A percentile compares a stretch with the other conserved stretches of the same genome.
Evolutionary conservation across 1,140 invertebrate genomes (phyloP).

Genomic region (Pantala flavescens): DNA sequence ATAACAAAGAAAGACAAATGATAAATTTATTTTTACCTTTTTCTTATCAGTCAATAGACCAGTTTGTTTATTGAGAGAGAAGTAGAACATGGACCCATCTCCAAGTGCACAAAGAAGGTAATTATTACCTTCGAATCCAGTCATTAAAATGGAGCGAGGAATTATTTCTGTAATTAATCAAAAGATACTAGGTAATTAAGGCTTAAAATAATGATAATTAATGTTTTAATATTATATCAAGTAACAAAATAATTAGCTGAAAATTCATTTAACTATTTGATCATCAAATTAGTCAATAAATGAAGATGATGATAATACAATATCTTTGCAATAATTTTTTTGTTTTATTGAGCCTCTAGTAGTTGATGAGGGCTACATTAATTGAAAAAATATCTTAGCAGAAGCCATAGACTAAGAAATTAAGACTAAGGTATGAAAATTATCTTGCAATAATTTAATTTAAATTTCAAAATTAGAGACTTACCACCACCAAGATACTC

Average conservation of each 20-base stretch:
- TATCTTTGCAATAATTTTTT: too few relatives aligned
- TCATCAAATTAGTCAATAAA: too few relatives aligned
- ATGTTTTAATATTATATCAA: slow-evolving; percentile 20
- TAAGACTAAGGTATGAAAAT: too few relatives aligned
- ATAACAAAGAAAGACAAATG: neutral
- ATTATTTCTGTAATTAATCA: slow-evolving; percentile 68
- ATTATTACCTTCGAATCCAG: slow-evolving; percentile 83
- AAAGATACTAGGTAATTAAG: slow-evolving; percentile 18
- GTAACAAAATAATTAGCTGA: too few relatives aligned
- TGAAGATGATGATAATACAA: too few relatives aligned
- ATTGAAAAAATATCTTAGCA: too few relatives aligned
- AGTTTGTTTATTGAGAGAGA: slow-evolving; percentile 62
- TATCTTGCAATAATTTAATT: too few relatives aligned
- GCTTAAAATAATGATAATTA: slow-evolving; percentile 13
- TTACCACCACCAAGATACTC: slow-evolving; percentile 77
- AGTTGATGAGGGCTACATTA: neutral
- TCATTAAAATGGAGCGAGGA: slow-evolving; percentile 87
- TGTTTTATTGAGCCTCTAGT: too few relatives aligned
- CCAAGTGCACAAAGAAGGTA: slow-evolving; percentile 89
- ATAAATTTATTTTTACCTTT: slow-evolving; percentile 41
- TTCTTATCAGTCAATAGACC: slow-evolving; percentile 72
- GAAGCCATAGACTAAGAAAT: too few relatives aligned
- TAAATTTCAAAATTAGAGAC: neutral
- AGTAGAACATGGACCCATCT: slow-evolving; percentile 97
- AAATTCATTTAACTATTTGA: too few relatives aligned